A percentile compares a stretch with the other conserved stretches of the same genome.
Evolutionary conservation across 2,888 invertebrate species (phyloP).

Genomic region (Ophion slaviceki): DNA sequence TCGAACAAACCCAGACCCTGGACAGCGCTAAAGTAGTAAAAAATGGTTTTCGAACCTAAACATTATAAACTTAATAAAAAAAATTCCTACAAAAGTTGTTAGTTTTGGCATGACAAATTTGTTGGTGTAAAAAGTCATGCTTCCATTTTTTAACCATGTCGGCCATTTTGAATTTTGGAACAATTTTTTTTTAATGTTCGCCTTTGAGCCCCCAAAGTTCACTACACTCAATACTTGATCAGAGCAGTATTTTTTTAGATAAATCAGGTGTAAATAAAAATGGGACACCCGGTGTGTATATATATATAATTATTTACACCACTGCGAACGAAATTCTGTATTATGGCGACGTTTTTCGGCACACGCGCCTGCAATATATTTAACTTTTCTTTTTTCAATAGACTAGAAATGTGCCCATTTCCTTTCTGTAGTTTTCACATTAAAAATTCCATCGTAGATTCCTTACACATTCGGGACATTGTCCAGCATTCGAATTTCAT

Average conservation of each 20-base stretch:
- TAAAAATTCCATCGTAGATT: constrained; percentile 23
- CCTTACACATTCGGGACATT: constrained; percentile 13
- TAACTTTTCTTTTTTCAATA: constrained; percentile 21
- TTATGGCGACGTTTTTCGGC: constrained; percentile 6
- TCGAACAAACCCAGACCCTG: no score
- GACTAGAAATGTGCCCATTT: constrained; percentile 54
- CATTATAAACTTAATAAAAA: no score
- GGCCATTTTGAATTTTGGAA: no score
- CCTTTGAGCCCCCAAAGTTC: no score
- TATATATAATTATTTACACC: not conserved
- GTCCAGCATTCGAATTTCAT: not conserved
- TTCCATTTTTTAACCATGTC: not conserved
- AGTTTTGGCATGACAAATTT: no score
- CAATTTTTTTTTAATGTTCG: no score
- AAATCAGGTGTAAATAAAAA: no score
- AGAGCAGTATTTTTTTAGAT: no score
- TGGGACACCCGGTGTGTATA: not conserved
- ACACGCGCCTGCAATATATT: constrained; percentile 23
- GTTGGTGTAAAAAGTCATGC: not conserved
- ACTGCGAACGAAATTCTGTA: constrained; percentile 24
- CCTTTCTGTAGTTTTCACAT: constrained; percentile 21
- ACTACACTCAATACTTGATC: no score
- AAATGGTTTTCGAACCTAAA: no score
- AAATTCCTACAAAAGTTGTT: no score
- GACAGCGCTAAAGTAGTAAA: no score